Conservation (phyloP, 1,140 invertebrate genomes). For the Antheraea mylitta region DNA sequence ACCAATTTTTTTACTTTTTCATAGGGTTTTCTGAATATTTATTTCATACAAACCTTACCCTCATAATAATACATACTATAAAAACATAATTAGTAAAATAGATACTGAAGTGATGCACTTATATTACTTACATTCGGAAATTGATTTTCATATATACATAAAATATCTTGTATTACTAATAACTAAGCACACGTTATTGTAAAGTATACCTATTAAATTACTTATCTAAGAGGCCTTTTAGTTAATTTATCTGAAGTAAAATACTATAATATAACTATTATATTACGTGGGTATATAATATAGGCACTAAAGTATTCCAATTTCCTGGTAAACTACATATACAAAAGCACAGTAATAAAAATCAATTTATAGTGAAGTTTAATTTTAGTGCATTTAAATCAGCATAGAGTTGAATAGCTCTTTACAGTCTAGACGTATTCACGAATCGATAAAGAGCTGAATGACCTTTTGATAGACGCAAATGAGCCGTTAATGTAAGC, state of each 20-base stretch:
- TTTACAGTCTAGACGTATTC: conserved; percentile 1
- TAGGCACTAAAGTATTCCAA: background rate
- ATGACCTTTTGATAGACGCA: conserved; percentile 60
- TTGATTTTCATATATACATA: too few species aligned
- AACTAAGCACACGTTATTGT: too few species aligned
- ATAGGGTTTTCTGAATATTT: too few species aligned
- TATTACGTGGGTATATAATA: background rate
- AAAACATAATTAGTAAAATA: too few species aligned
- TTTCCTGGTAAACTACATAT: background rate
- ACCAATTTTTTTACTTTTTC: too few species aligned
- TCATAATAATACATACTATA: too few species aligned
- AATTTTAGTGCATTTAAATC: conserved; percentile 1
- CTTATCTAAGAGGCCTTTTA: too few species aligned
- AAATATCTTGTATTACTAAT: too few species aligned
- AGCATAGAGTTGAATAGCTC: background rate
- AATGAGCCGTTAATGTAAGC: conserved; percentile 59
- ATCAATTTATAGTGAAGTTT: background rate
- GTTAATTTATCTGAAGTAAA: background rate
- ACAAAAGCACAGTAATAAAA: background rate
- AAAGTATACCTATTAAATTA: too few species aligned
- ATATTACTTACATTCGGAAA: too few species aligned
- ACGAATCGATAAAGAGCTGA: conserved; percentile 23
- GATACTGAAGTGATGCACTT: too few species aligned
- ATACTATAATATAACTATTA: background rate
- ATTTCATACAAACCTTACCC: too few species aligned